These are phyloP conservation scores for Acrocera orbiculus DNA, from an alignment of 2,888 invertebrate species.

Conservation along the genomic window DNA sequence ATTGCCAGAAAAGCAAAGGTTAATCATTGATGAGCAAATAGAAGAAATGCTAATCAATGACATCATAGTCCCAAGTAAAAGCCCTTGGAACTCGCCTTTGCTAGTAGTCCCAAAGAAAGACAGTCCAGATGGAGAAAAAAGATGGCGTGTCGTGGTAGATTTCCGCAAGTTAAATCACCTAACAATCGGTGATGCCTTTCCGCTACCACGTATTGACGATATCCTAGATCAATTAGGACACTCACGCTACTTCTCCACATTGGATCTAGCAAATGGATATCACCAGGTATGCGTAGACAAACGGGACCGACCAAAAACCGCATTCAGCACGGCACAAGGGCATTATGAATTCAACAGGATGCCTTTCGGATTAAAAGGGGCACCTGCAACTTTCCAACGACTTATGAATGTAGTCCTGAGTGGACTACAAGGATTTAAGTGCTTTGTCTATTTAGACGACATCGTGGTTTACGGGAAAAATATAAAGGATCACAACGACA, in stretches of 20 bases:
- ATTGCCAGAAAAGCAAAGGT: too few species aligned
- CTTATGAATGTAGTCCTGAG: slow-evolving; percentile 11
- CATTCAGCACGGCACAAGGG: slow-evolving; percentile 19
- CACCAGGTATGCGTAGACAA: slow-evolving; percentile 12
- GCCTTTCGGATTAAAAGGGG: slow-evolving; percentile 21
- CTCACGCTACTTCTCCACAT: slow-evolving; percentile 16
- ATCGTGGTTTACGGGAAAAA: slow-evolving; percentile 14
- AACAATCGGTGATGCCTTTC: too few species aligned
- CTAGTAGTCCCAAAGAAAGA: too few species aligned
- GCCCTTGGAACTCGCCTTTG: too few species aligned
- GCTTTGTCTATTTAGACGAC: slow-evolving; percentile 15
- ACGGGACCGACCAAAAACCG: slow-evolving; percentile 17
- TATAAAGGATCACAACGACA: slow-evolving; percentile 8
- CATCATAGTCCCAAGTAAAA: too few species aligned
- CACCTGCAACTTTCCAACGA: slow-evolving; percentile 18
- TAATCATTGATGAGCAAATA: too few species aligned
- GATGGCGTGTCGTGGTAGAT: too few species aligned
- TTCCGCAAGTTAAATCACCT: too few species aligned
- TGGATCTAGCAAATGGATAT: slow-evolving; percentile 17
- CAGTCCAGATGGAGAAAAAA: too few species aligned
- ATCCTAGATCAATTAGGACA: too few species aligned
- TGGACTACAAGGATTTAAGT: slow-evolving; percentile 5
- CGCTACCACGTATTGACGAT: too few species aligned
- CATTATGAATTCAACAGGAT: slow-evolving; percentile 17
- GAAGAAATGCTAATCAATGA: too few species aligned